These are phyloP conservation scores for Raja brachyura DNA, from an alignment of 2,113 vertebrate species.

Conservation along the genomic window DNA sequence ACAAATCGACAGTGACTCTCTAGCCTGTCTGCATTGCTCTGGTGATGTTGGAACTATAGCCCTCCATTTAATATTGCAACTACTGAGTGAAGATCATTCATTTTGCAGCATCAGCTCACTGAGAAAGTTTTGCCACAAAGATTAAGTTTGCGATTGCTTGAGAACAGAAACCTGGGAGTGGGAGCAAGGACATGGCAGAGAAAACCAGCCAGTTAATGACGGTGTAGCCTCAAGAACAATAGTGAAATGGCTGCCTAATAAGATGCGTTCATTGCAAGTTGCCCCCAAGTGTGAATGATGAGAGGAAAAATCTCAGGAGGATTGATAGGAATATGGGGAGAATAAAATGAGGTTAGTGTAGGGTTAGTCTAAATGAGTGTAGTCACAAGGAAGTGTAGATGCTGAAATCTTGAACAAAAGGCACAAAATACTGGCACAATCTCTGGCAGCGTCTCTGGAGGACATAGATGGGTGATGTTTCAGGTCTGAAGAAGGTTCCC, in stretches of 20 bases:
- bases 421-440: no score
- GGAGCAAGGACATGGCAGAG: not conserved
- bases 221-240: not conserved
- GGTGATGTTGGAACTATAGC: not conserved
- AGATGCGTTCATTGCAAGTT: no score
- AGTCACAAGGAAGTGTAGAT: no score
- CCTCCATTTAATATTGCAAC: not conserved
- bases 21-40: not conserved
- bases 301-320: no score
- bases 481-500: no score
- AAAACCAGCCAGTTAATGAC: not conserved
- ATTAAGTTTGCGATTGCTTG: not conserved
- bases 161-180: not conserved
- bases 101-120: not conserved
- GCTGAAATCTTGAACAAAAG: no score
- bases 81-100: not conserved
- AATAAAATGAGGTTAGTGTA: no score
- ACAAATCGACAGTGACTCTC: not conserved
- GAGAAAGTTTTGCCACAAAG: not conserved
- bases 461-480: no score
- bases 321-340: no score
- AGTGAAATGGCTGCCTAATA: not conserved
- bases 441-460: no score
- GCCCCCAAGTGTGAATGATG: no score
- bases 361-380: no score